phyloP scores from a whole-genome alignment of 2,888 invertebrate species.

The Mimumesa dahlbomi region DNA sequence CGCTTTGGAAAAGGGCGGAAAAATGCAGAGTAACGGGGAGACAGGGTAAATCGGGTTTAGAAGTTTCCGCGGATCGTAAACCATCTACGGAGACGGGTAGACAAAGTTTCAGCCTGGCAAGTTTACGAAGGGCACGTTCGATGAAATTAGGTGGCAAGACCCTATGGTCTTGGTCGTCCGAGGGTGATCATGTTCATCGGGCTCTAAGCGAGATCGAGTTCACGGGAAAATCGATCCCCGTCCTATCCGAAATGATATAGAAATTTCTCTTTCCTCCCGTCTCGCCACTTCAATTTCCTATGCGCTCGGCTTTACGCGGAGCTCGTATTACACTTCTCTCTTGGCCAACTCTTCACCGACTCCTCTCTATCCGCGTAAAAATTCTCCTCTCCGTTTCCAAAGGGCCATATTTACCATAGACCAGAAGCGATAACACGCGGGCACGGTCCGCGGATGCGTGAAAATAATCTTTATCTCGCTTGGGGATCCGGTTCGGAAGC shows the following conservation, averaged over 20 bases:
- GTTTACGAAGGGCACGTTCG: slow-evolving; percentile 42
- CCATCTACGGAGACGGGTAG: slow-evolving; percentile 12
- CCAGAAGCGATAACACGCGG: slow-evolving; percentile 1
- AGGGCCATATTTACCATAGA: no score
- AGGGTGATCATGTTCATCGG: slow-evolving; percentile 21
- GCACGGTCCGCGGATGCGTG: slow-evolving; percentile 44
- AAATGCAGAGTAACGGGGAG: slow-evolving; percentile 10
- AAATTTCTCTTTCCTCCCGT: background rate
- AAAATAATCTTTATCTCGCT: slow-evolving; percentile 63
- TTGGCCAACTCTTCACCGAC: no score
- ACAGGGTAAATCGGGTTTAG: slow-evolving; percentile 20
- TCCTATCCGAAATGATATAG: no score
- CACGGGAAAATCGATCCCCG: slow-evolving; percentile 13
- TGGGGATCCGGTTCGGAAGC: slow-evolving; percentile 63
- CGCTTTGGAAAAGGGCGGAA: background rate
- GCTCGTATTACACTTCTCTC: no score
- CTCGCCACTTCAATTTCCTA: no score
- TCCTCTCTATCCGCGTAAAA: no score
- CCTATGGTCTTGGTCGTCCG: slow-evolving; percentile 5
- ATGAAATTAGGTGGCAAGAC: slow-evolving; percentile 42
- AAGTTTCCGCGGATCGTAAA: slow-evolving; percentile 25
- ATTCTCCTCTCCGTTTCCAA: no score
- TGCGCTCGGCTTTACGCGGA: no score
- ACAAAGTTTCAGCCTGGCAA: slow-evolving; percentile 36
- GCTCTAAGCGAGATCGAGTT: slow-evolving; percentile 24